These are phyloP conservation scores for Nixonia krombeini DNA, from an alignment of 1,140 invertebrate species.

Conservation along the genomic window DNA sequence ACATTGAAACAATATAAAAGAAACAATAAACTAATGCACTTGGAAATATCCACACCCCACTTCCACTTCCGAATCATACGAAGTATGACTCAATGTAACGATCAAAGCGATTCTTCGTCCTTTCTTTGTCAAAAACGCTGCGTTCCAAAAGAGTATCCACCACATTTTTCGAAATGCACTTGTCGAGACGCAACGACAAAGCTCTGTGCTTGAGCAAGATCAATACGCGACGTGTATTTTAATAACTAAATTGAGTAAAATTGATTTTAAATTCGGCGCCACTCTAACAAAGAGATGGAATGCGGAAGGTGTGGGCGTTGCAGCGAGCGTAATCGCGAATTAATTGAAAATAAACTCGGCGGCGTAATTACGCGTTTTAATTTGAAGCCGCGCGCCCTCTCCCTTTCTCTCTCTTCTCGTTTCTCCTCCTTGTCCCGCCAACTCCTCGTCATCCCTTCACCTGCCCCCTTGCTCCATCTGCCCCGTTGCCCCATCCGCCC, in stretches of 20 bases:
- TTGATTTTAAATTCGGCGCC: slow-evolving; percentile 37
- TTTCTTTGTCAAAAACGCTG: slow-evolving; percentile 8
- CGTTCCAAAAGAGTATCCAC: slow-evolving; percentile 13
- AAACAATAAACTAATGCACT: no score
- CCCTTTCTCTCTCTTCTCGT: no score
- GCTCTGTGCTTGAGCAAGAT: slow-evolving; percentile 27
- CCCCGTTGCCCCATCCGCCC: neutral
- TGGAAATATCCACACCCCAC: no score
- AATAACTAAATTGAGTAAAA: slow-evolving; percentile 38
- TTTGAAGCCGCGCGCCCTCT: slow-evolving; percentile 52
- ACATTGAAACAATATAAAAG: no score
- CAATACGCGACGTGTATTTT: slow-evolving; percentile 31
- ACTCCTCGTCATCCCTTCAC: no score
- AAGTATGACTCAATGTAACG: no score
- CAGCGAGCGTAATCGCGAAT: slow-evolving; percentile 52
- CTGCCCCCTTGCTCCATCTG: slow-evolving; percentile 38
- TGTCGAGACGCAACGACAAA: slow-evolving; percentile 20
- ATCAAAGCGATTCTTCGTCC: no score
- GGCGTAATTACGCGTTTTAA: slow-evolving; percentile 63
- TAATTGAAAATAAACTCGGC: slow-evolving; percentile 64
- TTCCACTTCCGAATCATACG: no score
- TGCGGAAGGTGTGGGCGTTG: slow-evolving; percentile 11
- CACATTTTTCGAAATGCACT: slow-evolving; percentile 19
- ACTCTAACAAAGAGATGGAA: slow-evolving; percentile 20
- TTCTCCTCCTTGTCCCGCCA: no score